phyloP scores from a whole-genome alignment of 2,888 invertebrate genomes.

The Sceliomorpha sp. region DNA sequence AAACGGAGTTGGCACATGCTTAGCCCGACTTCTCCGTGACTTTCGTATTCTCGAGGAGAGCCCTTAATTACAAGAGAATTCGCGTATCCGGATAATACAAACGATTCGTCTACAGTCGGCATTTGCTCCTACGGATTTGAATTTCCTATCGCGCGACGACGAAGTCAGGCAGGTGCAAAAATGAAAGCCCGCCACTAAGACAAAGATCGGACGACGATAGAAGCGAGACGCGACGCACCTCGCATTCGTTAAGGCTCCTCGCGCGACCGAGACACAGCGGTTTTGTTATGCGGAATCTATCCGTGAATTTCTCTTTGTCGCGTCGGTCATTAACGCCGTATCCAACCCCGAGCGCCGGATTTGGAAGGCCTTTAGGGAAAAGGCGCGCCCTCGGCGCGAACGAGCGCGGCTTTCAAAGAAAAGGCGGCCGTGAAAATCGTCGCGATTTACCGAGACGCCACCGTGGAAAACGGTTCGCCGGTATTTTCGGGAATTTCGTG shows the following conservation, averaged over 20 bases:
- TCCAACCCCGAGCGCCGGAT: slow-evolving; percentile 61
- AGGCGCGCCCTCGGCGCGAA: slow-evolving; percentile 38
- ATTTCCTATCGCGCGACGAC: slow-evolving; percentile 10
- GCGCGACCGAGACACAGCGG: slow-evolving; percentile 16
- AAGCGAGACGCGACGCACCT: slow-evolving; percentile 7
- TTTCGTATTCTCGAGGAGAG: slow-evolving; percentile 10
- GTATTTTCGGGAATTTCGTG: slow-evolving; percentile 41
- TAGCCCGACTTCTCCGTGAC: too few relatives aligned
- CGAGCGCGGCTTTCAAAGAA: slow-evolving; percentile 56
- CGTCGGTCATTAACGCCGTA: slow-evolving; percentile 68
- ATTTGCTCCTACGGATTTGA: too few relatives aligned
- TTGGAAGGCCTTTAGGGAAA: slow-evolving; percentile 55
- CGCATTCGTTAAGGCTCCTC: slow-evolving; percentile 28
- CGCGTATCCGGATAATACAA: slow-evolving; percentile 11
- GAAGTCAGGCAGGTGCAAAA: slow-evolving; percentile 11
- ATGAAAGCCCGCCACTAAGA: slow-evolving; percentile 3
- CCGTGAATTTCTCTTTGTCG: slow-evolving; percentile 69
- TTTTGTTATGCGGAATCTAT: slow-evolving; percentile 60
- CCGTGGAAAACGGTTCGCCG: slow-evolving; percentile 20
- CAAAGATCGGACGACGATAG: not conserved
- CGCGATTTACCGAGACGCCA: slow-evolving; percentile 45
- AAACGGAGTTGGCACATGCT: slow-evolving; percentile 6
- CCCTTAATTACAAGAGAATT: slow-evolving; percentile 23
- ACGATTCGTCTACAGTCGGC: slow-evolving; percentile 11
- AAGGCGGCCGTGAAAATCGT: slow-evolving; percentile 53